Base-by-base conservation (phyloP, 2,797 vertebrate species). In the Cryptoblepharus egeriae region DNA sequence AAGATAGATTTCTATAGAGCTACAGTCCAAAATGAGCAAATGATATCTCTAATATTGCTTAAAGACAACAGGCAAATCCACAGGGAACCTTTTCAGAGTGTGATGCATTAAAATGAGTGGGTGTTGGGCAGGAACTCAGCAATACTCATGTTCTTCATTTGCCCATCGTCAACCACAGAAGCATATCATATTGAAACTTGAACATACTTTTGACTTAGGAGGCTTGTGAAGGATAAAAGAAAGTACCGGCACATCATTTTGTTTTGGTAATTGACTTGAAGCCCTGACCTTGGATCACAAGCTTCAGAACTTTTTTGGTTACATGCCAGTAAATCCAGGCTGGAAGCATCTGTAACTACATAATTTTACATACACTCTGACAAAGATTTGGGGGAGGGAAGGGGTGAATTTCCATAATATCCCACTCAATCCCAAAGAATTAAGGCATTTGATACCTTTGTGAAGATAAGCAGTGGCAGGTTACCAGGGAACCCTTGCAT, bases 181-280 rank as follows among this genome's bases (percentile, higher is more conserved):
- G 49, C 61, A 88, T 28, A 75, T 4, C 45, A 45, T 75, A 80
- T 79, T 80, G 64, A 89, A n/a, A 78, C 55, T 49, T 75, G 57
- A 39, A 32, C n/a, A n/a, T 80, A 52, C 67, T 65, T 32, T 5
- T 75, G 71, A 11, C n/a, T 61, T 60, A 61, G 42, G 37, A 87
- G 20, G 32, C 35, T 75, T 61, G 5, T 37, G 2, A 20, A 35
- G n/a, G 70, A 60, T 69, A 84, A 83, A 86, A 82, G 84, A 86
- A 78, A 75, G 32, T 52, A 16, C 45, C 10, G 42, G 45, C 13
- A 35, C 30, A n/a, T 57, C n/a, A 8, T 65, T 90, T 83, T 85
- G 83, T 89, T 74, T 8, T 81, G 64, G 75, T 83, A 70, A 81
- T 87, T 73, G 82, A 30, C 69, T 26, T 39, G 77, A 42, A 84